Evolutionary conservation across 2,888 invertebrate genomes (phyloP), one percentile per base, ranked within the genome.

Genomic region (Ormyrus labotus): DNA sequence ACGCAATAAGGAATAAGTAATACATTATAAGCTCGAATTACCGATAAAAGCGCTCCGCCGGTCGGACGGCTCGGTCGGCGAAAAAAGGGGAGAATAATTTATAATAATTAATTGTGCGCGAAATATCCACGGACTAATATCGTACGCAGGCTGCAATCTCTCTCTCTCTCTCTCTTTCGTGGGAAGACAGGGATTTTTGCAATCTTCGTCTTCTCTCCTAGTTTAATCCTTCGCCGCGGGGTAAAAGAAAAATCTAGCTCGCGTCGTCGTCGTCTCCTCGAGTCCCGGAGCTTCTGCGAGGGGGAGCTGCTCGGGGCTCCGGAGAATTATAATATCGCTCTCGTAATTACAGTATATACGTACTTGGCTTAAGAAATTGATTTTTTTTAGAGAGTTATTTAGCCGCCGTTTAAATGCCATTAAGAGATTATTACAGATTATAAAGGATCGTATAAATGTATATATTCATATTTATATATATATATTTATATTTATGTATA

Each of bases 371-470:
- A 65, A 70, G 61, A 69, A 65, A 75, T 72, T 68, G 60, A 76
- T 13, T 13, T 60, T 60, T 71, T 70, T 71, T 45, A 86, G 87
- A 86, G 84, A 86, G 83, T 86, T 84, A 84, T 86, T 84, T 84
- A 84, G 34, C 34, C 85, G 84, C 84, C 81, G 82, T 85, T 87
- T 84, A 86, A 86, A 85, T 86, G 87, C 85, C 78, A 83, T 85
- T 84, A 87, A 86, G 85, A 86, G 87, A 87, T 86, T 89, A 87
- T 85, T 77, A 77, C 53, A 86, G 82, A 85, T 85, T 87, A 87
- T 87, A 87, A 87, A 88, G 86, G 85, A 85, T 87, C 84, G 85
- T 88, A 86, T 87, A 88, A 87, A 89, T 86, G 86, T 87, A 84
- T 86, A 84, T 84, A 81, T 83, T 82, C 78, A 77, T 82, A 82